Conservation (phyloP, 1,140 invertebrate species). For the Argopecten irradians region DNA sequence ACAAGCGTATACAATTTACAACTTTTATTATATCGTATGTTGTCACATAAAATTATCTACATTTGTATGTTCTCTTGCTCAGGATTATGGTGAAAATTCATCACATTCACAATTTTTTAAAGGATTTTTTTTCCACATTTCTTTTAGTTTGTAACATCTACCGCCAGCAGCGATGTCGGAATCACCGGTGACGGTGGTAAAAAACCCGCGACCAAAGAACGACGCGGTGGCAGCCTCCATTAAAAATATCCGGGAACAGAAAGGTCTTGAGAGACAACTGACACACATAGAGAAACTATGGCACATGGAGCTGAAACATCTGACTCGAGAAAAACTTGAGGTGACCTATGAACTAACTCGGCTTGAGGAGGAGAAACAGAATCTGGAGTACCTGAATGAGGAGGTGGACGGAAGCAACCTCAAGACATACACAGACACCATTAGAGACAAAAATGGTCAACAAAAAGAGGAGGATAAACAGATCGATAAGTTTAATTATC, state of each 20-base stretch:
- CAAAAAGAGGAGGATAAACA: constrained; percentile 33
- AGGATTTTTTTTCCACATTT: neutral
- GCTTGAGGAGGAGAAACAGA: constrained; percentile 34
- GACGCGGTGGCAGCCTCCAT: constrained; percentile 35
- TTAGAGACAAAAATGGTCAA: constrained; percentile 16
- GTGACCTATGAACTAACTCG: constrained; percentile 28
- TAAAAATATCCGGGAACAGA: constrained; percentile 40
- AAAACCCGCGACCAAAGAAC: neutral
- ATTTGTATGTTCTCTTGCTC: too few species aligned
- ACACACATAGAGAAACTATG: constrained; percentile 38
- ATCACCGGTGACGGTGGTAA: neutral
- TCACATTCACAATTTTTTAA: too few species aligned
- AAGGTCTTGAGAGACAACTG: constrained; percentile 29
- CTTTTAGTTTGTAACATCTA: neutral
- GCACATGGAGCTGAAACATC: constrained; percentile 30
- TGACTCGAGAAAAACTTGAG: constrained; percentile 40
- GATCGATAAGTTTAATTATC: constrained; percentile 30
- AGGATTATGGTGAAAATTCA: too few species aligned
- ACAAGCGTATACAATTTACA: too few species aligned
- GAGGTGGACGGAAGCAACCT: constrained; percentile 4
- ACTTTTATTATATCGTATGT: too few species aligned
- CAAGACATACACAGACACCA: constrained; percentile 31
- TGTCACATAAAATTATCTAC: too few species aligned
- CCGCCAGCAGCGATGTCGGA: neutral
- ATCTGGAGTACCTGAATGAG: constrained; percentile 41